Conservation (phyloP, 1,140 invertebrate genomes). For the Meloidogyne chitwoodi region DNA sequence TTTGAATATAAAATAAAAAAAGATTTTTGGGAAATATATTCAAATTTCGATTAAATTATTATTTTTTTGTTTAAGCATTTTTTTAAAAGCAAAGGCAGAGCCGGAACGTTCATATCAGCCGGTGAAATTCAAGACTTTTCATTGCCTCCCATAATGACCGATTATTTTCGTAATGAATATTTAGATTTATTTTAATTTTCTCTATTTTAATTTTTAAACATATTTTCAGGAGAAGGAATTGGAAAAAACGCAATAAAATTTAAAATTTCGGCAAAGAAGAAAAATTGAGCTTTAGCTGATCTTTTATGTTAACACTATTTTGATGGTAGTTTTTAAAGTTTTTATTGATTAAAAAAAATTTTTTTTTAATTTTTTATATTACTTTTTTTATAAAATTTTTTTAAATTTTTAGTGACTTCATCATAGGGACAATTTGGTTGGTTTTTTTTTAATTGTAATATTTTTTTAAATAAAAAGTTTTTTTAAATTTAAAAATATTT, state of each 20-base stretch:
- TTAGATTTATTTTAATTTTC: background rate
- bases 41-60: no score
- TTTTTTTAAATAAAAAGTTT: no score
- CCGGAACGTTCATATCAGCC: background rate
- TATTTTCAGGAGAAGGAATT: background rate
- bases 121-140: background rate
- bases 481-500: no score
- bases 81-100: background rate
- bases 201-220: background rate
- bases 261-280: background rate
- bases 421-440: no score
- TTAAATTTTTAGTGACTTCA: no score
- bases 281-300: slow-evolving; percentile 1
- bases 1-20: background rate
- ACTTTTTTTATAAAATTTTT: no score
- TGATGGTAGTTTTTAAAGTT: no score
- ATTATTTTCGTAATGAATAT: background rate
- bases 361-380: no score
- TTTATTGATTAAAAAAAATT: no score
- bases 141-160: background rate
- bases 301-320: slow-evolving; percentile 12
- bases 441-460: no score
- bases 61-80: slow-evolving; percentile 2
- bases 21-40: no score
- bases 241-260: background rate